Conservation (phyloP, 2,888 invertebrate genomes). For the Latheticus oryzae region DNA sequence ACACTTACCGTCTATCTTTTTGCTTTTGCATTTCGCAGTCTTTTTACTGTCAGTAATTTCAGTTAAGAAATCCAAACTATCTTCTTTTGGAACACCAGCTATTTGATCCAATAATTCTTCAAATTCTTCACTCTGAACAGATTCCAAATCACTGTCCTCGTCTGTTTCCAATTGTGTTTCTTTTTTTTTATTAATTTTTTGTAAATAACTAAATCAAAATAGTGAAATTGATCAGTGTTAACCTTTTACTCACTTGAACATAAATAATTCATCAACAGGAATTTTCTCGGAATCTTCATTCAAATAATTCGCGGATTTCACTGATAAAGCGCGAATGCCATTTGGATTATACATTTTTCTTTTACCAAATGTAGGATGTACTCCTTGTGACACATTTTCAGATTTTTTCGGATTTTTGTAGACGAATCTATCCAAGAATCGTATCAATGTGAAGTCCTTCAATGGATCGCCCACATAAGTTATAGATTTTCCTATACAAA, state of each 20-base stretch:
- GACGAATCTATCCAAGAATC: constrained; percentile 95
- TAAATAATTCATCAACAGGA: constrained; percentile 91
- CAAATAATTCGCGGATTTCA: constrained; percentile 79
- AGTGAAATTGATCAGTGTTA: too few relatives aligned
- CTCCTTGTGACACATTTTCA: constrained; percentile 68
- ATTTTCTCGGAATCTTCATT: constrained; percentile 77
- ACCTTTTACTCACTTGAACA: constrained; percentile 68
- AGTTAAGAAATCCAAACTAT: constrained; percentile 75
- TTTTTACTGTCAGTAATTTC: constrained; percentile 73
- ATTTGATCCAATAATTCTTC: constrained; percentile 74
- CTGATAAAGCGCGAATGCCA: constrained; percentile 78
- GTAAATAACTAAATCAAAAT: constrained; percentile 71
- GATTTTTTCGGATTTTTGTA: constrained; percentile 91
- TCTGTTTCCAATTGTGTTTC: constrained; percentile 64
- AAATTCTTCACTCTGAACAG: constrained; percentile 83
- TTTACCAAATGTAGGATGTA: constrained; percentile 74
- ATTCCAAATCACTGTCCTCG: constrained; percentile 75
- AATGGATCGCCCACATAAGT: constrained; percentile 93
- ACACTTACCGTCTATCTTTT: constrained; percentile 39
- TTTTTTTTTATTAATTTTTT: constrained; percentile 64
- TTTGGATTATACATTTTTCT: constrained; percentile 77
- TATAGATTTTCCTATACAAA: constrained; percentile 73
- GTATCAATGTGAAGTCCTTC: constrained; percentile 88
- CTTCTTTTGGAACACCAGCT: constrained; percentile 59
- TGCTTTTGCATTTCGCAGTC: constrained; percentile 42